Conservation (phyloP, 2,797 vertebrate genomes). For the Argyrosomus regius region DNA sequence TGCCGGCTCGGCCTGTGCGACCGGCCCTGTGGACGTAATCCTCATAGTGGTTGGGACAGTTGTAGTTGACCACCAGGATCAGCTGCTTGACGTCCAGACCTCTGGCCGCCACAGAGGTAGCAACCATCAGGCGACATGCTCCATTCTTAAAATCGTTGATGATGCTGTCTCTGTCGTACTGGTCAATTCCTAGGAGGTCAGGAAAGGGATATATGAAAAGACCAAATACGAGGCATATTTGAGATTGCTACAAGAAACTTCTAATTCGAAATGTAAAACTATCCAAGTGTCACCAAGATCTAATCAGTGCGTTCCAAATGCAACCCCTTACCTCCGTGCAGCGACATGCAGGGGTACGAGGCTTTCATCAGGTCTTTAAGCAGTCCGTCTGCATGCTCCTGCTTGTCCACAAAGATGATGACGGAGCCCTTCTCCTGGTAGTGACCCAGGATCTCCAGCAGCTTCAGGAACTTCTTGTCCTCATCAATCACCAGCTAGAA, state of each 20-base stretch:
- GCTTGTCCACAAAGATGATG: conserved; percentile 99
- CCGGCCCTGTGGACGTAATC: conserved; percentile 98
- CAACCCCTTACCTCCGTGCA: conserved; percentile 92
- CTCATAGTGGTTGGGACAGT: conserved; percentile 98
- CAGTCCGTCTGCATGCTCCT: conserved; percentile 95
- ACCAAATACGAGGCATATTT: not conserved
- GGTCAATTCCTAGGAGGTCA: conserved; percentile 92
- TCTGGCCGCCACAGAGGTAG: conserved; percentile 96
- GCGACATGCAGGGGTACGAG: conserved; percentile 98
- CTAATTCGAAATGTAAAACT: not conserved
- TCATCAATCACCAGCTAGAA: conserved; percentile 96
- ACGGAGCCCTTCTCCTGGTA: conserved; percentile 98
- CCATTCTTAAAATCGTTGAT: conserved; percentile 99
- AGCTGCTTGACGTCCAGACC: conserved; percentile 97
- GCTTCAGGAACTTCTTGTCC: conserved; percentile 97
- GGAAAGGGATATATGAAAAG: not conserved
- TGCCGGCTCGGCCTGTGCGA: conserved; percentile 95
- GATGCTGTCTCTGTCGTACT: conserved; percentile 98
- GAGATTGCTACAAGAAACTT: not conserved
- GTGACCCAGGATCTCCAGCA: conserved; percentile 96
- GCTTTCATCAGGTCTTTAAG: conserved; percentile 99
- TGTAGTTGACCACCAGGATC: conserved; percentile 97
- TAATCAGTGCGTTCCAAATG: not conserved
- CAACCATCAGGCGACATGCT: conserved; percentile 95
- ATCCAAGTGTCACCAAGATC: not conserved